Base-by-base conservation (phyloP, 2,113 vertebrate genomes). In the Chaetodon auriga region DNA sequence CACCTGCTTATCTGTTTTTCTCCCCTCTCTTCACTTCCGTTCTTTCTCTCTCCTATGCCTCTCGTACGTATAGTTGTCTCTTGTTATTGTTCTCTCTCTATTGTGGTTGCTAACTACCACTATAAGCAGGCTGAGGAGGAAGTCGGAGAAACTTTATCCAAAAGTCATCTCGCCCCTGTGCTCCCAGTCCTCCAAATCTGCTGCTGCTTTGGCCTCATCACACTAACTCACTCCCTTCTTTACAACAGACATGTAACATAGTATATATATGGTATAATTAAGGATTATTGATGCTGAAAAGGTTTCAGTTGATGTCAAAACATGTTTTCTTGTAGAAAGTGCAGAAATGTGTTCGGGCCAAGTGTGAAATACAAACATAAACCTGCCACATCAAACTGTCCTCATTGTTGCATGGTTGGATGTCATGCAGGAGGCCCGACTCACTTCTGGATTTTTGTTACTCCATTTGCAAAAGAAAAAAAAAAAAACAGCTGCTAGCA, bases 341-440 rank as follows among this genome's bases (percentile, higher is more conserved):
- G 25, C n/a, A 64, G 62, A 64, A 63, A 65, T 45, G n/a, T 36
- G 49, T 74, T 43, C 4, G 8, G 7, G 14, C 18, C 6, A 49
- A 57, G 51, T 45, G 36, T 62, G 36, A 78, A 62, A 73, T 38
- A 78, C 53, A 74, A 77, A 66, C 73, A 80, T 82, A 78, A 90
- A 85, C 25, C 62, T 90, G 87, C 73, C 83, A 83, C 69, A 87
- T 90, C 25, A 87, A 90, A 65, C 73, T 81, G 78, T 87, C 89
- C 58, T 75, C 18, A 68, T 79, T 78, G 78, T 55, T 77, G 30
- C 6, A 21, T 73, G 53, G 83, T 73, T 23, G 83, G 80, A 87
- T 76, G 70, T 84, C 82, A 78, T 41, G 55, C 81, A 86, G 84
- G 23, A 81, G 68, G 54, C 35, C 58, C 46, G 48, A 2, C 45